A percentile compares a stretch with the other conserved stretches of the same genome.
These are phyloP conservation scores for Himalopsyche anomala DNA, from an alignment of 2,888 invertebrate genomes.

Conservation along the genomic window DNA sequence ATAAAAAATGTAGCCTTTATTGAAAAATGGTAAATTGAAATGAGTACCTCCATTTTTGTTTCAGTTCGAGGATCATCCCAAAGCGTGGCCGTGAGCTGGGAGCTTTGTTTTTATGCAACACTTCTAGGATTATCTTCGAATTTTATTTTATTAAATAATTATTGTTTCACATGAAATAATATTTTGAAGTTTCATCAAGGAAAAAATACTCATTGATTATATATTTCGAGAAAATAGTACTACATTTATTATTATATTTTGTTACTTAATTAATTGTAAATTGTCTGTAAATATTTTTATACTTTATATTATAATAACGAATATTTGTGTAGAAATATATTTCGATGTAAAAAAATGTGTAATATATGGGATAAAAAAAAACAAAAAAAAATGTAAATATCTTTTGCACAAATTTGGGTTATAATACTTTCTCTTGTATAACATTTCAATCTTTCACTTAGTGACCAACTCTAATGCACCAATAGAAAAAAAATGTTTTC, in stretches of 20 bases:
- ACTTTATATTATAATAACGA: not conserved
- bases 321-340: not conserved
- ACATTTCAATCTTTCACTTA: too few relatives aligned
- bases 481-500: too few relatives aligned
- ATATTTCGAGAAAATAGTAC: not conserved
- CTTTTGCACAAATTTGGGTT: too few relatives aligned
- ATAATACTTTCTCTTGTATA: too few relatives aligned
- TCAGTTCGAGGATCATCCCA: constrained; percentile 54
- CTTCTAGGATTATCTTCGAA: constrained; percentile 7
- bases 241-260: not conserved
- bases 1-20: too few relatives aligned
- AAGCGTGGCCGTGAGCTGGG: constrained; percentile 34
- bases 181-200: not conserved
- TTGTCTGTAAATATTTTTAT: constrained; percentile 36
- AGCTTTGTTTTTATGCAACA: constrained; percentile 38
- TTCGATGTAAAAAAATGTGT: not conserved
- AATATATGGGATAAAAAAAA: not conserved
- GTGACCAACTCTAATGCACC: too few relatives aligned
- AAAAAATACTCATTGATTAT: too few relatives aligned
- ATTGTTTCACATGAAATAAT: not conserved
- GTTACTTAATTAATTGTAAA: not conserved
- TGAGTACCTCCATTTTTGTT: constrained; percentile 29
- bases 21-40: too few relatives aligned
- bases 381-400: too few relatives aligned
- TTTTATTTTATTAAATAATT: constrained; percentile 39